Evolutionary conservation across 1,140 invertebrate species (phyloP), one percentile per base, ranked within the genome.

Genomic region (Marisa cornuarietis): DNA sequence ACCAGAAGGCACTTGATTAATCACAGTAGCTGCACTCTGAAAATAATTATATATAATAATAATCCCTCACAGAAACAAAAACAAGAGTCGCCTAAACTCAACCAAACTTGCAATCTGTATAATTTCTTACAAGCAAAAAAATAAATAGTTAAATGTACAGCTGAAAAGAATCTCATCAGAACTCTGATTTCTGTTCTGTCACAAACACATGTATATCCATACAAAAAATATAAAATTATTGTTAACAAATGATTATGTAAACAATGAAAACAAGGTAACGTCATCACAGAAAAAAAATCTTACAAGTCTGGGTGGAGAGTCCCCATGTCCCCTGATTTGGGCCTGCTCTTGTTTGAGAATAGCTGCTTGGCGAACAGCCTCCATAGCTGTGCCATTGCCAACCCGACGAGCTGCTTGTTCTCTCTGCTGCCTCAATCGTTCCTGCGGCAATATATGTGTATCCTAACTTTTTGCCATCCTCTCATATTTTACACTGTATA

Each of bases 351-450:
- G 78, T 80, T 81, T 78, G 24, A 84, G 58, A n/a, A 81, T 77
- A 65, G 78, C 75, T 7, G 81, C 71, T 61, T 82, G 79, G 18
- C 79, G 77, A 42, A 79, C 81, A 24, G 80, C 63, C 51, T 81
- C 80, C 16, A 73, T 51, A 18, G 71, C 76, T 11, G 72, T 69
- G 8, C 68, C 79, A 31, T 26, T 54, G 26, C 72, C 58, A n/a
- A 76, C 31, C 24, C 66, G 63, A 68, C 80, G 81, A 18, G 65
- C 75, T 52, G 75, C 74, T 54, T 85, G 80, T 74, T 84, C 81
- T 61, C 84, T 66, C 63, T 84, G 91, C 95, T 95, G 89, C 94
- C 94, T 86, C 93, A 93, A 78, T 93, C 82, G 76, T 73, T 84
- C 82, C 82, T 86, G 71, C 76, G 61, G 71, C 22, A 71, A 42